Percentiles rank a stretch among this genome's conserved stretches.
These are phyloP conservation scores for Electrophaes corylata DNA, from an alignment of 2,888 invertebrate species.

Conservation along the genomic window DNA sequence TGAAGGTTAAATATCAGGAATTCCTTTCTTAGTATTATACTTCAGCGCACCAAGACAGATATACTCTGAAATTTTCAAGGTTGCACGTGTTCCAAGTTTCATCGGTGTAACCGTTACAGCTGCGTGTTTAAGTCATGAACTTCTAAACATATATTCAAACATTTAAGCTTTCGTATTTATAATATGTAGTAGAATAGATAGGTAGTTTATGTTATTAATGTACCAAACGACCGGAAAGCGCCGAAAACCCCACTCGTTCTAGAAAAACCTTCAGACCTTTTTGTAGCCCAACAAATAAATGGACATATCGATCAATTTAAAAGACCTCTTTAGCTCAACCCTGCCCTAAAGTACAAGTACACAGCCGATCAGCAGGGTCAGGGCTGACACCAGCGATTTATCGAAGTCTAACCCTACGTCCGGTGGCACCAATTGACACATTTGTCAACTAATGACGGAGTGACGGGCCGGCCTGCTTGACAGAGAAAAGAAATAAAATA, in stretches of 20 bases:
- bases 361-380: constrained; percentile 41
- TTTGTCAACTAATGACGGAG: constrained; percentile 62
- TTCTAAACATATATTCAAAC: no score
- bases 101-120: no score
- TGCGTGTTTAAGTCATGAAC: no score
- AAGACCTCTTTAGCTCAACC: constrained; percentile 19
- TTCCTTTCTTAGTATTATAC: no score
- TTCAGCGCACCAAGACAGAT: no score
- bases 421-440: constrained; percentile 68
- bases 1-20: no score
- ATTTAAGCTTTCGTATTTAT: no score
- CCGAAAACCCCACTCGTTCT: neutral
- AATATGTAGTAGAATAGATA: no score
- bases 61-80: no score
- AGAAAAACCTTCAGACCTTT: neutral
- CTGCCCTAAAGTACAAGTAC: constrained; percentile 10
- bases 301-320: constrained; percentile 6
- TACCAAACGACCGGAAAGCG: no score
- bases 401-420: constrained; percentile 59
- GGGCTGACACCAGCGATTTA: constrained; percentile 62
- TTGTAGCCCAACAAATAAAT: constrained; percentile 10
- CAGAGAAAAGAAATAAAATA: neutral
- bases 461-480: constrained; percentile 8
- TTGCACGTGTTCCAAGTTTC: no score
- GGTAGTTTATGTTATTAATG: no score